Evolutionary conservation across 1,140 invertebrate genomes (phyloP), one percentile per base, ranked within the genome.

Genomic region (Mercenaria mercenaria): DNA sequence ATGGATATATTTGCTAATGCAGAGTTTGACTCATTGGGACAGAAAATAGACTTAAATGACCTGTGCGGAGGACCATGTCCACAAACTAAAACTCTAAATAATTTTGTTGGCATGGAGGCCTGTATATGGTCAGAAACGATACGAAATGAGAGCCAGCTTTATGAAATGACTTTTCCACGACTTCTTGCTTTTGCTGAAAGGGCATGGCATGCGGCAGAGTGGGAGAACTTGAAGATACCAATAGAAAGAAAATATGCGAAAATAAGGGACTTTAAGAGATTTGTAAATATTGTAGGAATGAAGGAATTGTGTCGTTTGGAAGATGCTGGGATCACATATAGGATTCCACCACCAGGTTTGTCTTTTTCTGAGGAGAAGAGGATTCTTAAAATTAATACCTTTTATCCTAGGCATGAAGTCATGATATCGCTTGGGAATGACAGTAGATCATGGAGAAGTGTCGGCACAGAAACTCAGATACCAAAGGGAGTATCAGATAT

Each of bases 151-250:
- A 92, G 94, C 18, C 81, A 93, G 13, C 86, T 94, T 13, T 83
- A 93, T 23, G 90, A 91, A 43, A 95, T 94, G 93, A 32, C 94
- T 13, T 95, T 93, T 59, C 94, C 95, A 0, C 88, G 94, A 61
- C 23, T 95, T 18, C 69, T 95, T 15, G 93, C 94, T 72, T 13
- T 95, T 34, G 95, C 95, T 6, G 95, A 95, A 82, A 90, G 95
- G 23, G 88, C 94, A 3, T 95, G 95, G 95, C 94, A 95, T 84
- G 64, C 93, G 76, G 94, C 95, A 34, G 13, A 81, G 26, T 95
- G 95, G 95, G 95, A 95, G 89, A 74, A 6, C 13, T 81, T 81
- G 8, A 72, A 79, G 43, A 41, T 91, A 32, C 79, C 89, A 23
- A 0, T 11, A 23, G 26, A 43, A 41, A 80, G 32, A 23, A 13